A percentile compares a stretch with the other conserved stretches of the same genome.
Evolutionary conservation across 2,797 vertebrate genomes (phyloP).

Genomic region (Acanthurus lineatus): DNA sequence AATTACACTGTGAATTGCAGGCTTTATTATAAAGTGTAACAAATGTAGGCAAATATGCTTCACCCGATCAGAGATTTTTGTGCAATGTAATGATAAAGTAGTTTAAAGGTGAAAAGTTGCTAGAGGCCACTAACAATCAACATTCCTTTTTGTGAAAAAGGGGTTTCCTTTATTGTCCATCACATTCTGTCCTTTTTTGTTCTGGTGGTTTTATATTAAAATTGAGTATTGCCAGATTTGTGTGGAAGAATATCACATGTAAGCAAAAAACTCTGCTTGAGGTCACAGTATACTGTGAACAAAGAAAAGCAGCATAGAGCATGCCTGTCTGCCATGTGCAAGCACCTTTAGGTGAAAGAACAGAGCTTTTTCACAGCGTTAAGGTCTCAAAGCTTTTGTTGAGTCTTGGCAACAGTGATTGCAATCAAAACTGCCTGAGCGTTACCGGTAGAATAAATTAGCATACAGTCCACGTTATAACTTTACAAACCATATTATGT

Average conservation of each 20-base stretch:
- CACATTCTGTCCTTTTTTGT: not conserved
- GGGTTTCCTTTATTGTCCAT: not conserved
- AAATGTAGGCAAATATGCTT: not conserved
- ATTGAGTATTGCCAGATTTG: not conserved
- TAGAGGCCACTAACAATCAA: not conserved
- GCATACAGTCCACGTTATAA: conserved; percentile 19
- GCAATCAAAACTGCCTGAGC: conserved; percentile 6
- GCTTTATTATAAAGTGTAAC: not conserved
- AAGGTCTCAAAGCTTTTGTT: conserved; percentile 26
- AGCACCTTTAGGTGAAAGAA: conserved; percentile 17
- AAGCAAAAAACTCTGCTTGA: not conserved
- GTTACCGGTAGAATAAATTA: conserved; percentile 16
- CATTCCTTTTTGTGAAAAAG: not conserved
- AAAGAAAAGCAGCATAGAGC: not conserved
- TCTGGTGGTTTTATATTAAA: not conserved
- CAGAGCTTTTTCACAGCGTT: conserved; percentile 23
- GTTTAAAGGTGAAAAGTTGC: not conserved
- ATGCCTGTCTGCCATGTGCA: not conserved
- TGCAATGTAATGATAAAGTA: not conserved
- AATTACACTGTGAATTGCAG: not conserved
- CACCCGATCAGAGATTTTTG: not conserved
- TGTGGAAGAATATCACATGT: not conserved
- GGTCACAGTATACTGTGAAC: not conserved
- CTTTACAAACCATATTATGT: conserved; percentile 40
- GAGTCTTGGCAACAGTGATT: conserved; percentile 26